Evolutionary conservation across 1,140 invertebrate genomes (phyloP).

Genomic region (Eulimnadia texana): DNA sequence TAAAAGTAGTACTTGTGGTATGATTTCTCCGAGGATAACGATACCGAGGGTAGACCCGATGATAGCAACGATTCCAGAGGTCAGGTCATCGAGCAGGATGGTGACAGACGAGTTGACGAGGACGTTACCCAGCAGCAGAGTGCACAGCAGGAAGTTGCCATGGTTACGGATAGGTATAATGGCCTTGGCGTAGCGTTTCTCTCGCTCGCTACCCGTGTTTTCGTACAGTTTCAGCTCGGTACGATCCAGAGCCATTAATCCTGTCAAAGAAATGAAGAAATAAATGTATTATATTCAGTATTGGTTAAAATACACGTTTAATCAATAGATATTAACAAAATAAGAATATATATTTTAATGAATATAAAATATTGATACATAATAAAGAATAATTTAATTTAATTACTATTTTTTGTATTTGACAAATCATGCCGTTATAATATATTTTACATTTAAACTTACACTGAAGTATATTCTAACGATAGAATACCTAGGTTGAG

Average conservation of each 20-base stretch:
- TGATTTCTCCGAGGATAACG: conserved; percentile 51
- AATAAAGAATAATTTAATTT: too few relatives aligned
- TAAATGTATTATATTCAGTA: not conserved
- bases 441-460: too few relatives aligned
- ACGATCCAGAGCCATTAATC: conserved; percentile 87
- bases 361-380: too few relatives aligned
- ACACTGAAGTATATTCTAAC: not conserved
- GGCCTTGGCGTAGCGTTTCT: conserved; percentile 34
- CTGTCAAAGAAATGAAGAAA: conserved; percentile 31
- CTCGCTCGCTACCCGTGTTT: conserved; percentile 27
- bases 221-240: conserved; percentile 75
- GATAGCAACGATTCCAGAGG: conserved; percentile 42
- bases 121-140: conserved; percentile 49
- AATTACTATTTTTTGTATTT: too few relatives aligned
- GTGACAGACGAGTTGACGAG: conserved; percentile 50
- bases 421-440: too few relatives aligned
- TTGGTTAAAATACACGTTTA: not conserved
- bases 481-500: conserved; percentile 59
- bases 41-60: conserved; percentile 35
- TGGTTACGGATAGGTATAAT: conserved; percentile 38
- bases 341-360: too few relatives aligned
- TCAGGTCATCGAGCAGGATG: conserved; percentile 46
- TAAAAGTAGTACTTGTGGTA: conserved; percentile 34
- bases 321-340: too few relatives aligned
- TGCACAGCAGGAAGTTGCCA: conserved; percentile 52